phyloP scores from a whole-genome alignment of 2,113 vertebrate species.

The Morone saxatilis region DNA sequence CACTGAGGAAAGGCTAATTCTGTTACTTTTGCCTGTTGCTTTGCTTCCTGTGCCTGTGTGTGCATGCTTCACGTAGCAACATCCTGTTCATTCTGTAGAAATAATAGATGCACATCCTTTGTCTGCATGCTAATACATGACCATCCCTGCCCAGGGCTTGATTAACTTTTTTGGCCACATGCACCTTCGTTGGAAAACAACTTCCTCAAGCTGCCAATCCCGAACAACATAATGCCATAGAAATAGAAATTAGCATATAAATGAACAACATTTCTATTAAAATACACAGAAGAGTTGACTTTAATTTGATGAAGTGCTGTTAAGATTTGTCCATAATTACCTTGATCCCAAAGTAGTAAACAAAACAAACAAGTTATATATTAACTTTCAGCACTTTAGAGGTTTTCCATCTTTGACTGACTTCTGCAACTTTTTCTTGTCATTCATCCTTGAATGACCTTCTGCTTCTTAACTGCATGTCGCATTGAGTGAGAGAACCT shows the following conservation, averaged over 20 bases:
- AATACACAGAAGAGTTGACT: not conserved
- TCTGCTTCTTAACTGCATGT: not conserved
- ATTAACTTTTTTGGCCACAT: not conserved
- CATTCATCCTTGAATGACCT: slow-evolving; percentile 1
- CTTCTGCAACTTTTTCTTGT: not conserved
- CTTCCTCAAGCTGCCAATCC: not conserved
- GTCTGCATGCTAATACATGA: slow-evolving; percentile 18
- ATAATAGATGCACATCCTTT: not conserved
- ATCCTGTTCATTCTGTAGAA: not conserved
- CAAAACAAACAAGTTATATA: not conserved
- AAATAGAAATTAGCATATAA: slow-evolving; percentile 24
- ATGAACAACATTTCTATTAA: slow-evolving; percentile 22
- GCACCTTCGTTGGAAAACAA: not conserved
- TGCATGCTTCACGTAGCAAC: not conserved
- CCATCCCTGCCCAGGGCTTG: not conserved
- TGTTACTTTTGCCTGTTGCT: not conserved
- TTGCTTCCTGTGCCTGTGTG: not conserved
- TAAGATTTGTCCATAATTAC: slow-evolving; percentile 18
- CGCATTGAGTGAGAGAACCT: not conserved
- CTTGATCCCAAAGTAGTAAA: slow-evolving; percentile 7
- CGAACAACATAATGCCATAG: not conserved
- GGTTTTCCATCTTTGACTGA: not conserved
- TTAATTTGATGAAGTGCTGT: slow-evolving; percentile 22
- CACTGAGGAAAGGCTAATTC: slow-evolving; percentile 6
- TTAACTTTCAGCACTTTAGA: not conserved